Evolutionary conservation across 1,140 invertebrate genomes (phyloP).

Genomic region (Microplitis mediator): DNA sequence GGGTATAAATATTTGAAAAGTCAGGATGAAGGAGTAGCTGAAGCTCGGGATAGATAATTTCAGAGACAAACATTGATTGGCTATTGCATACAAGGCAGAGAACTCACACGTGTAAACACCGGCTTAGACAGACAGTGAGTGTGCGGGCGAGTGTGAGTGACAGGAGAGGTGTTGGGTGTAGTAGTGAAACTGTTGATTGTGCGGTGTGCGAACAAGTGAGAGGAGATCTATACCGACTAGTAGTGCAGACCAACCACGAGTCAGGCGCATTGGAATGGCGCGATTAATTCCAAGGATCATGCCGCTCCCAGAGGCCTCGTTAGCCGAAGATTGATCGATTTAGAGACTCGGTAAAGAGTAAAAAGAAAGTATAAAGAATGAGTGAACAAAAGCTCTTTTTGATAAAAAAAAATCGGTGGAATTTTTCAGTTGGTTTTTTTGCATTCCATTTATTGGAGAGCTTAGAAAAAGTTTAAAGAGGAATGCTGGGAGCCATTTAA

Average conservation of each 20-base stretch:
- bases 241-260: conserved; percentile 19
- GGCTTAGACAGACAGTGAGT: too few relatives aligned
- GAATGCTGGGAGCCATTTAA: neutral
- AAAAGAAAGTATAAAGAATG: conserved; percentile 9
- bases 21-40: too few relatives aligned
- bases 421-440: neutral
- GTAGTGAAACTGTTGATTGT: neutral
- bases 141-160: too few relatives aligned
- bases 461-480: neutral
- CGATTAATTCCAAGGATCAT: conserved; percentile 30
- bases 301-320: conserved; percentile 23
- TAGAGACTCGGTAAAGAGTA: neutral
- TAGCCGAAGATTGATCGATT: conserved; percentile 29
- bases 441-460: neutral
- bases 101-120: too few relatives aligned
- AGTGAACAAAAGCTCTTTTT: neutral
- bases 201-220: neutral
- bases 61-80: too few relatives aligned
- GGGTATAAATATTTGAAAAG: too few relatives aligned
- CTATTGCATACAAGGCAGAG: too few relatives aligned
- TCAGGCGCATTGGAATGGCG: conserved; percentile 26
- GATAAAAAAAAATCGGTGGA: neutral
- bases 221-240: neutral
- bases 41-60: too few relatives aligned
- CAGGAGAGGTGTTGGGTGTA: too few relatives aligned